These are phyloP conservation scores for Tenualosa ilisha DNA, from an alignment of 2,797 vertebrate genomes.

Conservation along the genomic window DNA sequence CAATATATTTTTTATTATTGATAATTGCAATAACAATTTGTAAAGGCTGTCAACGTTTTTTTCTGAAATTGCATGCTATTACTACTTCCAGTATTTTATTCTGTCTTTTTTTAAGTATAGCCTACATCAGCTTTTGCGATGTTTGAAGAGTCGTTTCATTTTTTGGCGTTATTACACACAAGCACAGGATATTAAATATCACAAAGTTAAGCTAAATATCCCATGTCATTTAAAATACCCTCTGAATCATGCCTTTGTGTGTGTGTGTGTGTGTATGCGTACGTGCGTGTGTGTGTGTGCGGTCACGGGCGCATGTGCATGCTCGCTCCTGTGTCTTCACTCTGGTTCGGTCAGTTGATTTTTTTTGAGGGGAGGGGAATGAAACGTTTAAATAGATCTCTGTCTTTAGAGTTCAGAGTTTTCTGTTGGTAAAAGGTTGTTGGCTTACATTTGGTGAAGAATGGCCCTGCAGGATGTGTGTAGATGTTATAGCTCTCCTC, in stretches of 20 bases:
- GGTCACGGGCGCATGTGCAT: too few relatives aligned
- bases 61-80: too few relatives aligned
- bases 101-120: neutral
- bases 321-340: too few relatives aligned
- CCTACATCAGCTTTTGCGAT: neutral
- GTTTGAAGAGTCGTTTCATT: constrained; percentile 66
- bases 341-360: too few relatives aligned
- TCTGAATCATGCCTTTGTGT: neutral
- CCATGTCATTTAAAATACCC: neutral
- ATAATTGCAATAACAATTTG: too few relatives aligned
- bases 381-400: neutral
- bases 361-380: neutral
- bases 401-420: neutral
- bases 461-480: constrained; percentile 77
- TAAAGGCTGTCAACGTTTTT: too few relatives aligned
- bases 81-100: too few relatives aligned
- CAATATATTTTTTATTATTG: too few relatives aligned
- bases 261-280: constrained; percentile 24
- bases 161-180: constrained; percentile 57
- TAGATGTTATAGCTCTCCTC: constrained; percentile 53
- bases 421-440: neutral
- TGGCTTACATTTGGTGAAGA: neutral
- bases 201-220: constrained; percentile 35
- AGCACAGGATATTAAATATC: constrained; percentile 56
- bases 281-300: neutral